Percentiles rank a stretch among this genome's conserved stretches.
phyloP scores from a whole-genome alignment of 2,797 vertebrate genomes.

The Dromococcyx pavoninus region DNA sequence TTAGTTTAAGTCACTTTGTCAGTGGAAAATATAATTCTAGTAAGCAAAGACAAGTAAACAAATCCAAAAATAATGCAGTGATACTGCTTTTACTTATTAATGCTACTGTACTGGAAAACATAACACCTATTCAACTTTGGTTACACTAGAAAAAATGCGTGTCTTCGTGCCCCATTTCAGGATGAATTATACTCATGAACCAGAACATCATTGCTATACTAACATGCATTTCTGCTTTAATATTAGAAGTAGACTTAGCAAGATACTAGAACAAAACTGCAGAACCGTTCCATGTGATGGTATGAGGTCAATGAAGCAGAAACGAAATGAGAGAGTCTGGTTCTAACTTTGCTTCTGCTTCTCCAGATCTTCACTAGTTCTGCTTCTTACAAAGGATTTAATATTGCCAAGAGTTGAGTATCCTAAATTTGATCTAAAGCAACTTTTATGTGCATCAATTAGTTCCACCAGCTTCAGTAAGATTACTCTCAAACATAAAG shows the following conservation, averaged over 20 bases:
- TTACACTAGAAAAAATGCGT: neutral
- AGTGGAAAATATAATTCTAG: neutral
- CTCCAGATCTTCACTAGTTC: neutral
- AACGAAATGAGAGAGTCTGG: neutral
- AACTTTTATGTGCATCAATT: neutral
- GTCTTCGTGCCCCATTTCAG: neutral
- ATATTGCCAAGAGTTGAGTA: neutral
- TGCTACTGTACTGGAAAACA: neutral
- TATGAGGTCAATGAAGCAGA: neutral
- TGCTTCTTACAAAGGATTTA: neutral
- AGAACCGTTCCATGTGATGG: neutral
- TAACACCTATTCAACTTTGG: neutral
- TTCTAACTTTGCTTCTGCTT: neutral
- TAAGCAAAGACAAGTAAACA: neutral
- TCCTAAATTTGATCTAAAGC: neutral
- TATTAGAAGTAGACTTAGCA: neutral
- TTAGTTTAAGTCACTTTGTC: neutral
- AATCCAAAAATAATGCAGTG: neutral
- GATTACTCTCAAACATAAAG: neutral
- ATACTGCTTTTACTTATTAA: neutral
- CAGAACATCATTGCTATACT: neutral
- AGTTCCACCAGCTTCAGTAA: neutral
- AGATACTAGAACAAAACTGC: neutral
- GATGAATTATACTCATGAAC: neutral
- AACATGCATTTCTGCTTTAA: neutral